A percentile compares a stretch with the other conserved stretches of the same genome.
Evolutionary conservation across 2,888 invertebrate genomes (phyloP).

Genomic region (Cheilosia soror): DNA sequence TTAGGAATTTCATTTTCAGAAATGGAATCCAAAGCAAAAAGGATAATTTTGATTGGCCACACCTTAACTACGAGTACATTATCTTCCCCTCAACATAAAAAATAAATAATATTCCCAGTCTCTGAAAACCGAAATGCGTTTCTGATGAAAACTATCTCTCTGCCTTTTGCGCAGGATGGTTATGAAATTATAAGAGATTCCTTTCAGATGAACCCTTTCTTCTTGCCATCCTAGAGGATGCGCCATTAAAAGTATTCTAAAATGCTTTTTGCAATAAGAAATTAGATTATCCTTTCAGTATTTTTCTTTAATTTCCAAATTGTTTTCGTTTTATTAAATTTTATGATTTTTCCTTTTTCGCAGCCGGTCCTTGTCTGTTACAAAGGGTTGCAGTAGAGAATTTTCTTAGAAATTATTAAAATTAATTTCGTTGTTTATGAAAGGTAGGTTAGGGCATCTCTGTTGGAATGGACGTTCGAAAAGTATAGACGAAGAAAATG

Average conservation of each 20-base stretch:
- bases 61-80: too few species aligned
- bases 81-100: neutral
- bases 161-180: slow-evolving; percentile 7
- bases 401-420: slow-evolving; percentile 23
- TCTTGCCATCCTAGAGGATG: slow-evolving; percentile 12
- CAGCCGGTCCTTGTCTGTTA: slow-evolving; percentile 7
- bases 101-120: neutral
- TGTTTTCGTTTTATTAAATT: slow-evolving; percentile 83
- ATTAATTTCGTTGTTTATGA: slow-evolving; percentile 17
- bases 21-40: too few species aligned
- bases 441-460: slow-evolving; percentile 22
- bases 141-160: slow-evolving; percentile 27
- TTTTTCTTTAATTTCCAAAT: slow-evolving; percentile 83
- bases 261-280: slow-evolving; percentile 41
- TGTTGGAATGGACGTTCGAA: neutral
- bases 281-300: slow-evolving; percentile 75
- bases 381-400: slow-evolving; percentile 1
- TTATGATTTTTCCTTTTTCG: slow-evolving; percentile 76
- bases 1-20: too few species aligned
- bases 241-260: slow-evolving; percentile 41
- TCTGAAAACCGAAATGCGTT: slow-evolving; percentile 28
- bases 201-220: slow-evolving; percentile 39
- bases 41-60: too few species aligned
- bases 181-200: slow-evolving; percentile 44
- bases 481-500: neutral